phyloP scores from a whole-genome alignment of 2,113 vertebrate species.

The Gnathonemus longibarbis region DNA sequence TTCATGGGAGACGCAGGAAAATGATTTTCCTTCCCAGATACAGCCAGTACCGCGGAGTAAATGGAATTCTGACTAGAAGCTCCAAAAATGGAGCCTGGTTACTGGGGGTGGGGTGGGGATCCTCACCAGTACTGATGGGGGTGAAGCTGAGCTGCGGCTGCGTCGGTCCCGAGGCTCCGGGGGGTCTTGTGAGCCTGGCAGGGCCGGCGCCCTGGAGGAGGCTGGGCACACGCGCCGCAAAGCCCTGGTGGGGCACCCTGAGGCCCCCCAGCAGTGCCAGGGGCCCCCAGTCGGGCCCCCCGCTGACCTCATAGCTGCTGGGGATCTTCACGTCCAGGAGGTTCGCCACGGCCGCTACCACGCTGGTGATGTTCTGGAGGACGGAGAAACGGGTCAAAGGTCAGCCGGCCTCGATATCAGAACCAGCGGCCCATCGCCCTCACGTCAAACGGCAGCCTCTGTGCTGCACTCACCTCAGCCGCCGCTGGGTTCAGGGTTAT shows the following conservation, averaged over 20 bases:
- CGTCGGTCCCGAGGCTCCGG: conserved; percentile 58
- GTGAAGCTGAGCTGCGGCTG: conserved; percentile 67
- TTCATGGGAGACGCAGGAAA: background rate
- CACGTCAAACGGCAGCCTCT: conserved; percentile 1
- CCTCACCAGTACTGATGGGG: conserved; percentile 73
- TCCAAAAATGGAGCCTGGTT: background rate
- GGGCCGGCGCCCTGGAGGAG: conserved; percentile 44
- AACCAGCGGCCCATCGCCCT: conserved; percentile 16
- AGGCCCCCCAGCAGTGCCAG: conserved; percentile 65
- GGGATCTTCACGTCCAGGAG: conserved; percentile 78
- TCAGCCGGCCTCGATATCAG: conserved; percentile 42
- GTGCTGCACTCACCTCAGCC: conserved; percentile 73
- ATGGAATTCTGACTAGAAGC: background rate
- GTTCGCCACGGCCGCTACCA: conserved; percentile 80
- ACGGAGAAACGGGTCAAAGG: background rate
- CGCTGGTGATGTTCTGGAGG: conserved; percentile 75
- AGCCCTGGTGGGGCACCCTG: conserved; percentile 42
- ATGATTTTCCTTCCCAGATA: background rate
- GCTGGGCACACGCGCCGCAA: conserved; percentile 58
- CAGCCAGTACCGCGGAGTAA: background rate
- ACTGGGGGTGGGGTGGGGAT: background rate
- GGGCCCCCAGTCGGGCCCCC: conserved; percentile 63
- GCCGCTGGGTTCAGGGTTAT: conserved; percentile 85
- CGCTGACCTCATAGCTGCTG: conserved; percentile 78
- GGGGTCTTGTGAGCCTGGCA: conserved; percentile 52